phyloP scores from a whole-genome alignment of 1,140 invertebrate species.

The Habropoda laboriosa region DNA sequence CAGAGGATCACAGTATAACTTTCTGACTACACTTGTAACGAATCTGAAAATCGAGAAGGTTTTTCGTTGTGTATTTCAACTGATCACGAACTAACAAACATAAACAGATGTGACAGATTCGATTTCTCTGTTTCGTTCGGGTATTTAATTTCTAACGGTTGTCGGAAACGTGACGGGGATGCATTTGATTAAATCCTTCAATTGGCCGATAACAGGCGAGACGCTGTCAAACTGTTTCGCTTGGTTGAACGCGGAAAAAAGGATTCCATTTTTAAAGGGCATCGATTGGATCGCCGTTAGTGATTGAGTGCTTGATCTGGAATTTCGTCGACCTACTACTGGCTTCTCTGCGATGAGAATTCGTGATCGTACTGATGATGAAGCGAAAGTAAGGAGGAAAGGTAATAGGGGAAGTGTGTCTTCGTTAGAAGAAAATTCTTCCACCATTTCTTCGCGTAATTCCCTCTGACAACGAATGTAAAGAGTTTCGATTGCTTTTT shows the following conservation, averaged over 20 bases:
- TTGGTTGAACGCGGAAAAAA: not conserved
- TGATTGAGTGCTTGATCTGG: slow-evolving; percentile 8
- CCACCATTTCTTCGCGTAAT: not conserved
- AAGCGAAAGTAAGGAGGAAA: too few relatives aligned
- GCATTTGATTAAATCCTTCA: not conserved
- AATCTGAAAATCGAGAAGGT: too few relatives aligned
- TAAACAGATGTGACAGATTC: not conserved
- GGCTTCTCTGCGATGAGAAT: not conserved
- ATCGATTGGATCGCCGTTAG: slow-evolving; percentile 1
- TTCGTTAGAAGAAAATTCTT: not conserved
- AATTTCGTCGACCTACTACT: not conserved
- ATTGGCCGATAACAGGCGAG: not conserved
- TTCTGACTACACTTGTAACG: too few relatives aligned
- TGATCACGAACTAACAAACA: not conserved
- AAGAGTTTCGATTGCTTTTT: not conserved
- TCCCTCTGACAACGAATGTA: not conserved
- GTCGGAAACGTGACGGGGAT: not conserved
- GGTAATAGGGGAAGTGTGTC: too few relatives aligned
- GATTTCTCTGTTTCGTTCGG: not conserved
- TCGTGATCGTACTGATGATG: slow-evolving; percentile 4
- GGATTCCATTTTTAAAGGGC: slow-evolving; percentile 1
- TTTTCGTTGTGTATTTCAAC: too few relatives aligned
- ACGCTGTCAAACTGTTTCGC: not conserved
- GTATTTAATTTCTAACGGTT: not conserved
- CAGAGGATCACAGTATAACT: too few relatives aligned